phyloP scores from a whole-genome alignment of 2,797 vertebrate genomes.

The Trematomus bernacchii region DNA sequence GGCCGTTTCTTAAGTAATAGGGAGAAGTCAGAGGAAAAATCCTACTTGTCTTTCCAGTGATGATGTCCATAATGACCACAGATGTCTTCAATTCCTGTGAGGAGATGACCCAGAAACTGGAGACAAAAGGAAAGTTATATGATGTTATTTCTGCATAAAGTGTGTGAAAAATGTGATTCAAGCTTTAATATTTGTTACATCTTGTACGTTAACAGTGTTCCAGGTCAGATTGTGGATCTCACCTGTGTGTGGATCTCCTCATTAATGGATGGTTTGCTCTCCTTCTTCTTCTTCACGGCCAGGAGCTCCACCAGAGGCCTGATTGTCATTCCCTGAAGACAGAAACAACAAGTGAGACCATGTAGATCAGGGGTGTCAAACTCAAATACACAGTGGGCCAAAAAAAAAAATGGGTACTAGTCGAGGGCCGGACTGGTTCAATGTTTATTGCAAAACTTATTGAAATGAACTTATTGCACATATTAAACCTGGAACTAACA shows the following conservation, averaged over 20 bases:
- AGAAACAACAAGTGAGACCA: neutral
- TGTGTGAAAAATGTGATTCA: neutral
- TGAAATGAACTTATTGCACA: too few relatives aligned
- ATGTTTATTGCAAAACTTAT: too few relatives aligned
- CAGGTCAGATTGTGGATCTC: neutral
- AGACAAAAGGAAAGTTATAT: neutral
- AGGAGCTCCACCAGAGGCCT: slow-evolving; percentile 94
- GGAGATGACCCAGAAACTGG: slow-evolving; percentile 95
- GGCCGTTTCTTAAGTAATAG: neutral
- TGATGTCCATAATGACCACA: slow-evolving; percentile 96
- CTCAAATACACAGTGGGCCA: too few relatives aligned
- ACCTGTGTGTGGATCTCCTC: slow-evolving; percentile 96
- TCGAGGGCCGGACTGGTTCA: too few relatives aligned
- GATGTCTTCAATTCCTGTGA: slow-evolving; percentile 94
- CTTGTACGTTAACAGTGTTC: too few relatives aligned
- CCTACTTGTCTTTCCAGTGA: slow-evolving; percentile 98
- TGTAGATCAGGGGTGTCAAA: too few relatives aligned
- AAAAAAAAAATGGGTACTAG: too few relatives aligned
- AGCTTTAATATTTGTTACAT: neutral
- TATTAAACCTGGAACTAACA: too few relatives aligned
- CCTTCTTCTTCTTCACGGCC: slow-evolving; percentile 95
- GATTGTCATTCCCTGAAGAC: slow-evolving; percentile 94
- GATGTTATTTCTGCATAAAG: neutral
- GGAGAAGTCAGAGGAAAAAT: slow-evolving; percentile 4
- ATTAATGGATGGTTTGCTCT: slow-evolving; percentile 92